Evolutionary conservation across 1,140 invertebrate species (phyloP).

Genomic region (Drosophila trapezifrons): DNA sequence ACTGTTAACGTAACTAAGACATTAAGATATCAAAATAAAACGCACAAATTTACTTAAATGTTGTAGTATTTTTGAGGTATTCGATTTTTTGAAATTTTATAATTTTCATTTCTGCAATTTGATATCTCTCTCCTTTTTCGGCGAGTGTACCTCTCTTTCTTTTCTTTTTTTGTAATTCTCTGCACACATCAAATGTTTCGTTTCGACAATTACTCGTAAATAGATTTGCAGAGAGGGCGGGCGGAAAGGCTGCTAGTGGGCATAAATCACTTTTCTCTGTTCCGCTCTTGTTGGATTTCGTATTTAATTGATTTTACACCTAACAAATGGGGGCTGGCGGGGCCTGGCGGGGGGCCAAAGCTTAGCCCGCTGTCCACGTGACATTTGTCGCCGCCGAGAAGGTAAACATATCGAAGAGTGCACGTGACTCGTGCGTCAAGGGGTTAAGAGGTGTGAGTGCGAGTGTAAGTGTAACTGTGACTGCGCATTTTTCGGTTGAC

Average conservation of each 20-base stretch:
- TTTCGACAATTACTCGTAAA: constrained; percentile 66
- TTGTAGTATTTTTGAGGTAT: too few species aligned
- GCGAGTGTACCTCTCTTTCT: background rate
- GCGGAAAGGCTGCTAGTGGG: constrained; percentile 26
- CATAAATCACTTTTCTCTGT: constrained; percentile 47
- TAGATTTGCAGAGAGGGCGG: constrained; percentile 41
- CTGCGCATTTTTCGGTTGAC: constrained; percentile 16
- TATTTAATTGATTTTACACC: constrained; percentile 74
- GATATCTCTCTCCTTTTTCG: too few species aligned
- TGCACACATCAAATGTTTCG: constrained; percentile 25
- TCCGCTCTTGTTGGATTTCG: constrained; percentile 38
- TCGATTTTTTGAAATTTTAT: background rate
- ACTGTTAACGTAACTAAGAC: too few species aligned
- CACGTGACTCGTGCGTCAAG: constrained; percentile 20
- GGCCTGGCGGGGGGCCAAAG: constrained; percentile 2
- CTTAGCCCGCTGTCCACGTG: constrained; percentile 58
- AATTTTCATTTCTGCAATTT: too few species aligned
- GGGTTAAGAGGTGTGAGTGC: background rate
- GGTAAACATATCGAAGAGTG: constrained; percentile 33
- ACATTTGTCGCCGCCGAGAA: constrained; percentile 52
- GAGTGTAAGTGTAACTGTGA: constrained; percentile 14
- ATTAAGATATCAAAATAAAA: too few species aligned
- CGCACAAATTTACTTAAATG: too few species aligned
- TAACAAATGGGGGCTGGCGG: constrained; percentile 7
- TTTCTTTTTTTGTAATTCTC: background rate